Base-by-base conservation (phyloP, 2,797 vertebrate species). In the Thripadectes ignobilis region DNA sequence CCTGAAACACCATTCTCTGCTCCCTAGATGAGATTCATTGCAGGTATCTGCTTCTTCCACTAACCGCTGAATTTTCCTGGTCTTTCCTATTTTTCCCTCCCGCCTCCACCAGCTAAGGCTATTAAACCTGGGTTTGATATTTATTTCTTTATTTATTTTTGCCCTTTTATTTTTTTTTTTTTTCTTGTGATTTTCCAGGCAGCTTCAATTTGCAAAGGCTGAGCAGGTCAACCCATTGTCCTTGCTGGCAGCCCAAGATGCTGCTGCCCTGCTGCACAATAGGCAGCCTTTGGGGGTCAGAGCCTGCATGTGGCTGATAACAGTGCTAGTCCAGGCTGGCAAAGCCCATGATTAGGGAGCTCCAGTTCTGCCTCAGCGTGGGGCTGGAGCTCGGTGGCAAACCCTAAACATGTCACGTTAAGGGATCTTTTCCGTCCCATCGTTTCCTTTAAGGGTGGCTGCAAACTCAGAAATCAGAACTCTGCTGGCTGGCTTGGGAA, bases 291-390 rank as follows among this genome's bases (percentile, higher is more conserved):
- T 77, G 72, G 91, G 95, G 93, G 92, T 95, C 94, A 92, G 61
- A 92, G 96, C 90, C 97, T 97, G 97, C 91, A 36, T 87, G 91
- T 57, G 72, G 66, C 95, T 96, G 97, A 97, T 98, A 98, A 98
- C 85, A 10, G 84, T 73, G 89, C 92, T 88, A 19, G 89, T 96
- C 79, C 88, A 93, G 88, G 58, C 88, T 95, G 80, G 89, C 96
- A 93, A 95, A 95, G 93, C 85, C 92, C 65, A 24, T 76, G 94
- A 96, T 97, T 94, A 96, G 79, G 51, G 91, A 95, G 79, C 81
- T 82, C 54, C 96, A 78, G 46, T 63, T 78, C 57, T 89, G 85
- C 65, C 84, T 91, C 81, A 89, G 92, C 18, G 0, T 92, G 91
- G 74, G 61, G 63, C 81, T 92, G 62, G 22, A 93, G 51, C 88